Base-by-base conservation (phyloP, 2,888 invertebrate genomes). In the Drosophila fungiperda region DNA sequence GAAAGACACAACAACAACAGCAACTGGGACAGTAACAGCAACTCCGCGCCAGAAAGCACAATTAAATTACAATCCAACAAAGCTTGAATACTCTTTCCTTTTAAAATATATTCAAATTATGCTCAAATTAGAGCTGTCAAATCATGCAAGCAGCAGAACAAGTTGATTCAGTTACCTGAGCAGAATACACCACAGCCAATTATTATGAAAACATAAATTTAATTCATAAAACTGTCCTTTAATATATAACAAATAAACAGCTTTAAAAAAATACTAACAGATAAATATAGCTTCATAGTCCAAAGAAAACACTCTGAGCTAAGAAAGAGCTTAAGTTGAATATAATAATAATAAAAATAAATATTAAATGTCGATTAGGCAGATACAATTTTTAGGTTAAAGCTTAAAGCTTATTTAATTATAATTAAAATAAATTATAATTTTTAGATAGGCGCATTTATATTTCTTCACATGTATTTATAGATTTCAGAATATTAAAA, bases 1-100 rank as follows among this genome's bases (percentile, higher is more conserved):
- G 11, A 11, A 20, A 38, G 38, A 5, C 7, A 38, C 36, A 55
- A 57, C 53, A 68, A 52, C 57, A 55, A n/a, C n/a, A 29, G 50
- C 48, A 45, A 74, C 53, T 11, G 11, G 11, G 5, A 3, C 11
- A 17, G 17, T 26, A 38, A 29, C 26, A 52, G 54, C 52, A 35
- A 54, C 45, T n/a, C 11, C 42, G 11, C 8, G 11, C 32, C 35
- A 8, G 45, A 35, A 48, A 48, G 5, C 23, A n/a, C 3, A 48
- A 48, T 26, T 45, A 17, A 55, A 38, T 11, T 38, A 3, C n/a
- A 38, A n/a, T n/a, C 55, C 26, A 26, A 33, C 26, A 38, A 29
- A 29, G 12, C 2, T 7, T 38, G 12, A 15, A 38, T 55, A n/a
- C 55, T 12, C 55, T 55, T 55, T 55, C 55, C 12, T 0, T 26